These are phyloP conservation scores for Portevinia maculata DNA, from an alignment of 2,888 invertebrate genomes.

Conservation along the genomic window DNA sequence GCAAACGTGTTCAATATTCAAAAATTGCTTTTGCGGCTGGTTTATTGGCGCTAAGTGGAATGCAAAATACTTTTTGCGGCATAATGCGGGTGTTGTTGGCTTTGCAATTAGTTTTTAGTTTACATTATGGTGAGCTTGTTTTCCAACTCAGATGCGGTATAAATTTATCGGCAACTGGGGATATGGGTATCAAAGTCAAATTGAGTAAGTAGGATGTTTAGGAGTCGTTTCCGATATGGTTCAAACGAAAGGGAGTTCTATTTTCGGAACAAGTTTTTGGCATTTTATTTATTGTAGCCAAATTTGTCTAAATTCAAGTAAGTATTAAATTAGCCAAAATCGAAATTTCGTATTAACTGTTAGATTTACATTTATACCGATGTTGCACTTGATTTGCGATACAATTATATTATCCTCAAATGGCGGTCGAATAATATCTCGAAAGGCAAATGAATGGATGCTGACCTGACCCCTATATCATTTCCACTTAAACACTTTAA, in stretches of 20 bases:
- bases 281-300: too few species aligned
- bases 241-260: not conserved
- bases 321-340: too few species aligned
- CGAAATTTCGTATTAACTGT: too few species aligned
- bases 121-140: conserved; percentile 54
- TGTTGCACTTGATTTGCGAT: too few species aligned
- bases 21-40: conserved; percentile 18
- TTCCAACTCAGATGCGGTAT: conserved; percentile 35
- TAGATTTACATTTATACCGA: too few species aligned
- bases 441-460: too few species aligned
- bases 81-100: conserved; percentile 26
- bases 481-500: conserved; percentile 47
- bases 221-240: conserved; percentile 23
- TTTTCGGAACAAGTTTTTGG: not conserved
- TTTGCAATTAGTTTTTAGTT: conserved; percentile 51
- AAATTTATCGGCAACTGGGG: conserved; percentile 26
- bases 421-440: too few species aligned
- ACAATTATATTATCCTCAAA: too few species aligned
- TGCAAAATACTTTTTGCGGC: conserved; percentile 36
- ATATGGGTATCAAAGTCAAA: conserved; percentile 22
- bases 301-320: too few species aligned
- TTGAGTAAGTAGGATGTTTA: conserved; percentile 37
- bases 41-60: conserved; percentile 69
- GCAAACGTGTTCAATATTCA: conserved; percentile 21
- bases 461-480: conserved; percentile 28